Conservation (phyloP, 2,797 vertebrate genomes). For the Anisognathus igniventris region DNA sequence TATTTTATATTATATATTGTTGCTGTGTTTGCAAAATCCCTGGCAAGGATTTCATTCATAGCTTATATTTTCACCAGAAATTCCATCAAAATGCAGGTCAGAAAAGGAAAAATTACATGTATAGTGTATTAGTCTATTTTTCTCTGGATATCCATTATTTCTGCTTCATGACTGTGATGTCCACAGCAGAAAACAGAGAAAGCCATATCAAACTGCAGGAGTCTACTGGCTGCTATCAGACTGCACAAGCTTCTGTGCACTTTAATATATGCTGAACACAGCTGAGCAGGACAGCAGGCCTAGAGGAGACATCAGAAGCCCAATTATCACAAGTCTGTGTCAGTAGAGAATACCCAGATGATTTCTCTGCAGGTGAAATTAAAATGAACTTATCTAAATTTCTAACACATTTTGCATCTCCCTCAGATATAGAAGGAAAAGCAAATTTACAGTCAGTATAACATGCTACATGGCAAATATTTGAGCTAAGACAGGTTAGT, state of each 20-base stretch:
- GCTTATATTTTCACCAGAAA: neutral
- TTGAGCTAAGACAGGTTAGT: neutral
- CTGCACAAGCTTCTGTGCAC: neutral
- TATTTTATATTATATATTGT: neutral
- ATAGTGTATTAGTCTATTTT: rapidly evolving
- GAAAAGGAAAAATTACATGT: neutral
- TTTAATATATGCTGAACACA: neutral
- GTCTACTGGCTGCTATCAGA: neutral
- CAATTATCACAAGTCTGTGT: neutral
- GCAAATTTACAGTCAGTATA: neutral
- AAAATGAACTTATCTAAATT: neutral
- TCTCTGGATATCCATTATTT: neutral
- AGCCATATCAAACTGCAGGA: neutral
- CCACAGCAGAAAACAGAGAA: neutral
- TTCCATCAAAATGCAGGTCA: neutral
- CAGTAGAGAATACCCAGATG: neutral
- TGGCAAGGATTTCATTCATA: neutral
- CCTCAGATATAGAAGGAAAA: neutral
- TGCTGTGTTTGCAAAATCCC: neutral
- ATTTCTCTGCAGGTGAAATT: neutral
- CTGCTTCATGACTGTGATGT: neutral
- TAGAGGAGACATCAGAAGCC: neutral
- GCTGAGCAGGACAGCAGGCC: neutral
- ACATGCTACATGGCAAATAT: neutral
- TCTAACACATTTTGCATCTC: neutral